Evolutionary conservation across 2,797 vertebrate species (phyloP).

Genomic region (Arnoldichthys spilopterus): DNA sequence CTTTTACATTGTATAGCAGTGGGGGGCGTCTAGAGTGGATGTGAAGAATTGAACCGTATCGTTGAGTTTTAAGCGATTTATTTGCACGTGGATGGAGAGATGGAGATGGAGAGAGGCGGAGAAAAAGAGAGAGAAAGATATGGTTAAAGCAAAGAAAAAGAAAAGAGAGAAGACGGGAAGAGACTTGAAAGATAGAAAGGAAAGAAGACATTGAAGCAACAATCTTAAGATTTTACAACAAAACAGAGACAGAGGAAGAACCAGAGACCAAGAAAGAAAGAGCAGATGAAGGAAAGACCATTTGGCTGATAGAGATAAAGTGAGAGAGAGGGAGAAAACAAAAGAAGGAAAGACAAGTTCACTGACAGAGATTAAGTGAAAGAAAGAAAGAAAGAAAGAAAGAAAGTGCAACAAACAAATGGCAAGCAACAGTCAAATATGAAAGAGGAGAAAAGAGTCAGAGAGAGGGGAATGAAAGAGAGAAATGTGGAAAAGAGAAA

Average conservation of each 20-base stretch:
- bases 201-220: neutral
- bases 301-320: neutral
- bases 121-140: neutral
- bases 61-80: neutral
- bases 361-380: neutral
- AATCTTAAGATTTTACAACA: neutral
- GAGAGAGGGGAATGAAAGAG: neutral
- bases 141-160: slow-evolving; percentile 6
- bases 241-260: neutral
- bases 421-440: neutral
- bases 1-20: slow-evolving; percentile 43
- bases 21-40: neutral
- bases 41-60: neutral
- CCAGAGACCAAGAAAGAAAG: slow-evolving; percentile 4
- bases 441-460: neutral
- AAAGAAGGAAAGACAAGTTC: slow-evolving; percentile 20
- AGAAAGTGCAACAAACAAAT: slow-evolving; percentile 16
- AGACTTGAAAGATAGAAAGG: neutral
- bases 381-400: slow-evolving; percentile 13
- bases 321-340: neutral
- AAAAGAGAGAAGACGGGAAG: neutral
- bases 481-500: neutral
- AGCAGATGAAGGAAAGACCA: neutral
- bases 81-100: neutral
- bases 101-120: neutral